These are phyloP conservation scores for Pecten maximus DNA, from an alignment of 2,888 invertebrate species.

Conservation along the genomic window DNA sequence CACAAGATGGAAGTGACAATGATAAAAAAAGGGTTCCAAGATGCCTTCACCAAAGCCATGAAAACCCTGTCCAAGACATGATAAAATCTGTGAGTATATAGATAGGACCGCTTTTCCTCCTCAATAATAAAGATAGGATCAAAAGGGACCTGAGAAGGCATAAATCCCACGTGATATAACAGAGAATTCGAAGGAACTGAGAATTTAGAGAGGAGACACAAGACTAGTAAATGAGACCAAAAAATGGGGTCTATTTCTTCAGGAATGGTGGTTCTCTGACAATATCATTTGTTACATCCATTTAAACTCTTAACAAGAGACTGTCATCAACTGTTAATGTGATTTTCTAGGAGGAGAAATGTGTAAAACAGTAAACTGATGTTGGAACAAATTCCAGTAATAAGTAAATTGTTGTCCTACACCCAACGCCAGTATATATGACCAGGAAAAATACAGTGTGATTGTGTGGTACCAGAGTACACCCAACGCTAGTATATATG, in stretches of 20 bases:
- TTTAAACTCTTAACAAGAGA: too few relatives aligned
- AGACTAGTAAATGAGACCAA: constrained; percentile 15
- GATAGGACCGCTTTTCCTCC: neutral
- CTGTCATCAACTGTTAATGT: too few relatives aligned
- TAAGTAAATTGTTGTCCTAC: too few relatives aligned
- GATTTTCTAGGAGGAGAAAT: too few relatives aligned
- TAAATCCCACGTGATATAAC: neutral
- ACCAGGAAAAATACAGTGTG: too few relatives aligned
- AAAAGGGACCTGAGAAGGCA: neutral
- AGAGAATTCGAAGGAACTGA: neutral
- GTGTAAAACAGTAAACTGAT: too few relatives aligned
- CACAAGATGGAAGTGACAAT: neutral
- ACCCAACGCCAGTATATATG: too few relatives aligned
- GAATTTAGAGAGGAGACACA: neutral
- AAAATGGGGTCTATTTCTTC: neutral
- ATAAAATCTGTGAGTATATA: neutral
- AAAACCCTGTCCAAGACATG: neutral
- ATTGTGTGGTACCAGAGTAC: too few relatives aligned
- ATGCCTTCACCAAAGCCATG: neutral
- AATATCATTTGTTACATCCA: too few relatives aligned
- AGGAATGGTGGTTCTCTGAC: neutral
- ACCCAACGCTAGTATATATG: too few relatives aligned
- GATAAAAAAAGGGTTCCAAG: neutral
- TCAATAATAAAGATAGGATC: neutral
- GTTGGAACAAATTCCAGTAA: too few relatives aligned